phyloP scores from a whole-genome alignment of 2,888 invertebrate species.

The Euplexia lucipara region DNA sequence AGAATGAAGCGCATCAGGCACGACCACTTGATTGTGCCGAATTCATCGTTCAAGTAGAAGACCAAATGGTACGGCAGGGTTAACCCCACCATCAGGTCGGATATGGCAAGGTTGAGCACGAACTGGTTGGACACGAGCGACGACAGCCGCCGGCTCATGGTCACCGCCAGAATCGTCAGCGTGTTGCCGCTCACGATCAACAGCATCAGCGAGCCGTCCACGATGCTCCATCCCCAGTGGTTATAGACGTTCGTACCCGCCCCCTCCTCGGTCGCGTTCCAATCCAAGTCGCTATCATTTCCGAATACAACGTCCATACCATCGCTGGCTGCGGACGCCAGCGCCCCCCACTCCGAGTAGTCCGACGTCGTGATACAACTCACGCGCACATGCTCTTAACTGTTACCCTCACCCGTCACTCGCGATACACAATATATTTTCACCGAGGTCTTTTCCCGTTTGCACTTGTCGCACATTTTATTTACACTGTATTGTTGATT shows the following conservation, averaged over 20 bases:
- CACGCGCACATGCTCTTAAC: constrained; percentile 82
- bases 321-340: constrained; percentile 89
- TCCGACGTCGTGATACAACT: constrained; percentile 87
- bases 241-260: constrained; percentile 80
- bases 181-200: constrained; percentile 94
- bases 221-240: constrained; percentile 92
- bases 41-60: constrained; percentile 92
- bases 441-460: constrained; percentile 69
- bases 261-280: constrained; percentile 80
- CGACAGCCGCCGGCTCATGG: constrained; percentile 93
- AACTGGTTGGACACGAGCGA: constrained; percentile 94
- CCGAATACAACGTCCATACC: constrained; percentile 88
- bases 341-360: constrained; percentile 84
- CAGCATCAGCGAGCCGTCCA: constrained; percentile 92
- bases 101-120: constrained; percentile 94
- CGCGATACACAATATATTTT: constrained; percentile 72
- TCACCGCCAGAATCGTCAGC: constrained; percentile 94
- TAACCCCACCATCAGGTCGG: constrained; percentile 95
- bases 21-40: constrained; percentile 91
- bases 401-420: constrained; percentile 77
- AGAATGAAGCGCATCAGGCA: constrained; percentile 94
- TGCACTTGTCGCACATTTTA: constrained; percentile 77
- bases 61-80: constrained; percentile 95
- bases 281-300: constrained; percentile 82
- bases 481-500: constrained; percentile 54